Evolutionary conservation across 1,140 invertebrate genomes (phyloP).

Genomic region (Dufourea novaeangliae): DNA sequence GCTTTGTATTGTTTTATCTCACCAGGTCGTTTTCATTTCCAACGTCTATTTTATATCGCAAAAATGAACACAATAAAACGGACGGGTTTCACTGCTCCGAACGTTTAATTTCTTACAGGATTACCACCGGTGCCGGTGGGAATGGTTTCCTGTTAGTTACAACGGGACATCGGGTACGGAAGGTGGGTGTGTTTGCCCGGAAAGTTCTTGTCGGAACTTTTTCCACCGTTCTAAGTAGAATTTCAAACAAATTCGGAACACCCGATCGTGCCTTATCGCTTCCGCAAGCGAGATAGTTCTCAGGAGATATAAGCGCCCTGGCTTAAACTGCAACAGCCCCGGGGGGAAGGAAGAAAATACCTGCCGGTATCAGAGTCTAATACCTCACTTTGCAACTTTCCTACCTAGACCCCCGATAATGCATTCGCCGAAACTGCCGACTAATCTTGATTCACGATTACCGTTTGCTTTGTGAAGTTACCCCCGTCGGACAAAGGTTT

Average conservation of each 20-base stretch:
- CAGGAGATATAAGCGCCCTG: constrained; percentile 20
- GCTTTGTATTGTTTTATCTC: too few relatives aligned
- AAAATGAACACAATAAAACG: too few relatives aligned
- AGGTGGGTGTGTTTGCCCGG: neutral
- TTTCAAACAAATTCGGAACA: constrained; percentile 39
- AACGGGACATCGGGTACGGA: neutral
- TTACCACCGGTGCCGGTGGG: neutral
- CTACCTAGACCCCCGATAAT: constrained; percentile 10
- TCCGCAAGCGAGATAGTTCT: constrained; percentile 40
- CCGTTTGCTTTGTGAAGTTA: neutral
- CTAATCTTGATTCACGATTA: constrained; percentile 19
- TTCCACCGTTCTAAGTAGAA: constrained; percentile 9
- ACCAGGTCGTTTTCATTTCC: too few relatives aligned
- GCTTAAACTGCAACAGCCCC: constrained; percentile 20
- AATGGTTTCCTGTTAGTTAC: neutral
- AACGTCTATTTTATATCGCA: too few relatives aligned
- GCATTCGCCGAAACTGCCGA: constrained; percentile 12
- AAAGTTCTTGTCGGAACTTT: constrained; percentile 13
- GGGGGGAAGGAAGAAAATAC: constrained; percentile 1
- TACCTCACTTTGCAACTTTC: constrained; percentile 30
- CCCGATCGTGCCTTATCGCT: constrained; percentile 36
- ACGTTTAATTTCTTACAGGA: too few relatives aligned
- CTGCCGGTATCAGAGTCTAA: neutral
- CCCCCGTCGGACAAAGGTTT: neutral
- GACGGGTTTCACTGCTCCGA: neutral